Evolutionary conservation across 2,797 vertebrate genomes (phyloP).

Genomic region (Luscinia megarhynchos): DNA sequence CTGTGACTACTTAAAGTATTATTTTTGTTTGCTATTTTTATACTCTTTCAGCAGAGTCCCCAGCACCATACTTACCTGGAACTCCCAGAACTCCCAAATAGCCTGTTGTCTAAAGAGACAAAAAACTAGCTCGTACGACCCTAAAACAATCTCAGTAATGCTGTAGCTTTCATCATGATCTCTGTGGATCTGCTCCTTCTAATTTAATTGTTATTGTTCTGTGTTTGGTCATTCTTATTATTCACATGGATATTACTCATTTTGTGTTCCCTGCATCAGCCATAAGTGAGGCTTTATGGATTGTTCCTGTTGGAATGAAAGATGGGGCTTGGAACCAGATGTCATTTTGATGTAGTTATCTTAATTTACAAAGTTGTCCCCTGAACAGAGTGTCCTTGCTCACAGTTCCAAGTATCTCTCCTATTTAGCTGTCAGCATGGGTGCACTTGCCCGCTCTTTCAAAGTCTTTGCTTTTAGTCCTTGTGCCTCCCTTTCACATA

Average conservation of each 20-base stretch:
- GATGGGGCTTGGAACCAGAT: neutral
- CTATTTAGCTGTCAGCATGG: neutral
- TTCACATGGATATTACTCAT: neutral
- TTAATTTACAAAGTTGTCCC: conserved; percentile 27
- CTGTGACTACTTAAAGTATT: neutral
- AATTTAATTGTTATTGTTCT: neutral
- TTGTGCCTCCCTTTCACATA: conserved; percentile 17
- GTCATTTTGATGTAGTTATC: conserved; percentile 23
- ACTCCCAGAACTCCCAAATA: neutral
- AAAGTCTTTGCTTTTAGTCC: conserved; percentile 17
- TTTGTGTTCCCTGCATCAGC: neutral
- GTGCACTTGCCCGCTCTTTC: neutral
- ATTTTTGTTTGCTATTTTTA: neutral
- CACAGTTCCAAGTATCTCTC: neutral
- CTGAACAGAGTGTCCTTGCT: conserved; percentile 48
- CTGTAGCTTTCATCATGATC: neutral
- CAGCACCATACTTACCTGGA: neutral
- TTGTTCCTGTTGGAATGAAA: neutral
- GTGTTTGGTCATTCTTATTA: neutral
- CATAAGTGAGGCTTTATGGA: neutral
- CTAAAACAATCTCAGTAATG: neutral
- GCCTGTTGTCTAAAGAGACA: neutral
- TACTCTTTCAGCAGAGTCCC: neutral
- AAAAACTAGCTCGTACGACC: neutral
- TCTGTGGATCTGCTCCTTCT: neutral